Evolutionary conservation across 2,888 invertebrate genomes (phyloP).

Genomic region (Nephrotoma appendiculata): DNA sequence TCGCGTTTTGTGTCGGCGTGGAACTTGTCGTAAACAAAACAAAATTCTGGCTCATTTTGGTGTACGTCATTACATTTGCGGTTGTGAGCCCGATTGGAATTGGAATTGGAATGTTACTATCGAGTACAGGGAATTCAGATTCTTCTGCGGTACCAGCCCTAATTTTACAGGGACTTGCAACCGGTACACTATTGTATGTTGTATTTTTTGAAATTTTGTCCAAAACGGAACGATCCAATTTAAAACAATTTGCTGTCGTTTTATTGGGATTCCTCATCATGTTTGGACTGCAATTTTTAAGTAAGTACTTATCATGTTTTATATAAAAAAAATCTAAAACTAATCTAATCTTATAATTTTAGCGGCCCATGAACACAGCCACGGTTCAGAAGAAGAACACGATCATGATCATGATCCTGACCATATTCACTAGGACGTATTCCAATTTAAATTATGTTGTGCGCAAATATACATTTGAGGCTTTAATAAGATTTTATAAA

Average conservation of each 20-base stretch:
- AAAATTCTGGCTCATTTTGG: constrained; percentile 41
- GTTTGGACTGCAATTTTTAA: constrained; percentile 44
- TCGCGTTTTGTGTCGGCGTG: constrained; percentile 78
- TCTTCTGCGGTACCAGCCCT: constrained; percentile 48
- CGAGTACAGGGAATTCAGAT: constrained; percentile 40
- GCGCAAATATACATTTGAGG: neutral
- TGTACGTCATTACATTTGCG: constrained; percentile 62
- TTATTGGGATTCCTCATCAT: constrained; percentile 54
- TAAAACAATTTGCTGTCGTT: constrained; percentile 50
- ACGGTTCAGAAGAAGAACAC: neutral
- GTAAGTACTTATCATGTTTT: neutral
- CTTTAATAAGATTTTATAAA: neutral
- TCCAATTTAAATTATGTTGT: neutral
- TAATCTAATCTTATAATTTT: neutral
- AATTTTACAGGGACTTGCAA: constrained; percentile 66
- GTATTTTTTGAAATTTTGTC: constrained; percentile 92
- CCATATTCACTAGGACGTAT: neutral
- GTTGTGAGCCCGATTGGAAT: constrained; percentile 69
- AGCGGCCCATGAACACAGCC: neutral
- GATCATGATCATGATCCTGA: neutral
- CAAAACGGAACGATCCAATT: constrained; percentile 34
- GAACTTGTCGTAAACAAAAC: constrained; percentile 62
- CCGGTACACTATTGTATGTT: constrained; percentile 86
- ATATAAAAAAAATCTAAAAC: neutral
- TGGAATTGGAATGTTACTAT: constrained; percentile 54